These are phyloP conservation scores for Tichodroma muraria DNA, from an alignment of 2,113 vertebrate genomes.

Conservation along the genomic window DNA sequence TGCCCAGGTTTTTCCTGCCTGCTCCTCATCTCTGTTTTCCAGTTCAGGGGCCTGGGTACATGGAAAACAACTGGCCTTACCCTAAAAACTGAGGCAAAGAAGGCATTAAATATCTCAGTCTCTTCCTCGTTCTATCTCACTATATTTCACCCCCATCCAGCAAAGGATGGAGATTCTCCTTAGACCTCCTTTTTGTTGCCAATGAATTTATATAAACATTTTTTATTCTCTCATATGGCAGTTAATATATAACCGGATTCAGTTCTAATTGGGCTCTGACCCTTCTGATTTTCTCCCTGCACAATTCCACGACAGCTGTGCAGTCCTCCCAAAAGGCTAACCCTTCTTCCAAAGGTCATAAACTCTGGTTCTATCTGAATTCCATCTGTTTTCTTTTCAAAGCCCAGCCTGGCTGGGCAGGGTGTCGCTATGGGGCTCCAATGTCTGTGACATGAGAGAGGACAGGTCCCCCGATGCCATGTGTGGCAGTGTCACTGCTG, in stretches of 20 bases:
- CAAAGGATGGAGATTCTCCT: neutral
- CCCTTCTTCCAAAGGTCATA: neutral
- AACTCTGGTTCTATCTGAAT: neutral
- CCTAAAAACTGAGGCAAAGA: neutral
- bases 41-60: neutral
- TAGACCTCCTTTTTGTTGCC: neutral
- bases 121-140: neutral
- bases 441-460: neutral
- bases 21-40: neutral
- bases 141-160: neutral
- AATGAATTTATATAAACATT: neutral
- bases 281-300: neutral
- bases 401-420: neutral
- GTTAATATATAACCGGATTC: neutral
- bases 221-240: neutral
- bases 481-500: neutral
- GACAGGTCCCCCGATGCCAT: neutral
- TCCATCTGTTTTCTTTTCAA: neutral
- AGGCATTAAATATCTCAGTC: neutral
- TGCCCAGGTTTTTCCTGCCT: neutral
- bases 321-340: fast-evolving
- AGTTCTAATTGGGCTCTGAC: neutral
- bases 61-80: fast-evolving
- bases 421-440: fast-evolving
- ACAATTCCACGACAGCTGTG: fast-evolving